These are phyloP conservation scores for Sebastes alutus DNA, from an alignment of 2,797 vertebrate genomes.

Conservation along the genomic window DNA sequence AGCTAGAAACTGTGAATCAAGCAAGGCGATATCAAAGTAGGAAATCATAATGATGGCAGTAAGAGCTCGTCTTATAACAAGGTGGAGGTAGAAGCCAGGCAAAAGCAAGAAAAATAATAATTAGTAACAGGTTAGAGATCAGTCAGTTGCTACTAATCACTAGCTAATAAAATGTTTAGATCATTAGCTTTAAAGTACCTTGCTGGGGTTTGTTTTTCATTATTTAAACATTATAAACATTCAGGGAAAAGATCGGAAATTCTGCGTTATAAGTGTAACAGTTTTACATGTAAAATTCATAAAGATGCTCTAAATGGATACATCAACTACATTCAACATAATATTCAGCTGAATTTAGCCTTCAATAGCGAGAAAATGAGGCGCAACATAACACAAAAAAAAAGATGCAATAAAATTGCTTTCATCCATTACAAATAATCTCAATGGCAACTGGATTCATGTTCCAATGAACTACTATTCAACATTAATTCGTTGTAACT, in stretches of 20 bases:
- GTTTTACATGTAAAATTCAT: constrained; percentile 5
- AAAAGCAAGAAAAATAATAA: constrained; percentile 13
- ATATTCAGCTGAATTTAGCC: neutral
- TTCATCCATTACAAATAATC: constrained; percentile 46
- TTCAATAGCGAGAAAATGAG: neutral
- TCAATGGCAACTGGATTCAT: constrained; percentile 35
- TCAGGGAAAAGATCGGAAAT: neutral
- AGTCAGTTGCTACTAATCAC: neutral
- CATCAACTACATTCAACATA: constrained; percentile 9
- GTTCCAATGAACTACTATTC: neutral
- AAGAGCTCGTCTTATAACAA: constrained; percentile 18
- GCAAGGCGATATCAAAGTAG: neutral
- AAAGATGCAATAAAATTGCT: neutral
- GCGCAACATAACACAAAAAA: neutral
- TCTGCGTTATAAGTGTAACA: neutral
- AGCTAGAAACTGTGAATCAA: constrained; percentile 8
- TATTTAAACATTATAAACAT: neutral
- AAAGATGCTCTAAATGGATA: neutral
- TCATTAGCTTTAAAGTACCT: constrained; percentile 11
- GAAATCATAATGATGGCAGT: constrained; percentile 5
- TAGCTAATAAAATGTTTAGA: neutral
- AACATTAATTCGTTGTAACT: neutral
- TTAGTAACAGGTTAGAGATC: constrained; percentile 22
- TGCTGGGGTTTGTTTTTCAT: neutral
- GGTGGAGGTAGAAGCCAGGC: constrained; percentile 30